A percentile compares a stretch with the other conserved stretches of the same genome.
Conservation (phyloP, 2,113 vertebrate species). For the Prochilodus magdalenae region DNA sequence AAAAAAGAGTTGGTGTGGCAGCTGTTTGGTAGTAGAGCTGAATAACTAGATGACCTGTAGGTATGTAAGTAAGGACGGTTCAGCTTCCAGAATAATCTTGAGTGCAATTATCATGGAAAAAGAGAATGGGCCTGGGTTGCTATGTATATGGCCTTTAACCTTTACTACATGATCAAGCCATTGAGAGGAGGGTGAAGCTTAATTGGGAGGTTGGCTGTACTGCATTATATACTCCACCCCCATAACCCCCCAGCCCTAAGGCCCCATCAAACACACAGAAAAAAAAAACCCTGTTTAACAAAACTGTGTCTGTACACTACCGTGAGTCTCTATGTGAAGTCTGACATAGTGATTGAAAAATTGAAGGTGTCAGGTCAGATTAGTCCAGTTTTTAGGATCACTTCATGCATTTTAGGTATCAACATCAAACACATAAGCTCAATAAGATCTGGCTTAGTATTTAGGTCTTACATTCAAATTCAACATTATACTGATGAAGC, state of each 20-base stretch:
- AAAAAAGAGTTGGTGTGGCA: background rate
- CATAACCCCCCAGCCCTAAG: constrained; percentile 20
- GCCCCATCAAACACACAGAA: constrained; percentile 30
- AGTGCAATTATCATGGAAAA: constrained; percentile 67
- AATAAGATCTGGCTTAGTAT: background rate
- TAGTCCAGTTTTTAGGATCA: too few species aligned
- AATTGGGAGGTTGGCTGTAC: constrained; percentile 72
- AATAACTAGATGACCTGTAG: background rate
- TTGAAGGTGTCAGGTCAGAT: too few species aligned
- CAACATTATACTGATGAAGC: too few species aligned
- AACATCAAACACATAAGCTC: constrained; percentile 23
- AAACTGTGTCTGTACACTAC: too few species aligned
- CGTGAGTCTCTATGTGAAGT: too few species aligned
- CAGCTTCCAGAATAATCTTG: constrained; percentile 10
- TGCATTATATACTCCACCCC: too few species aligned
- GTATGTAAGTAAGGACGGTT: background rate
- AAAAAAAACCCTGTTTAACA: too few species aligned
- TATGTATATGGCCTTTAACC: constrained; percentile 75
- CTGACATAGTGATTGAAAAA: too few species aligned
- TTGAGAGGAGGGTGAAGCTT: constrained; percentile 72
- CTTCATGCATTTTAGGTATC: too few species aligned
- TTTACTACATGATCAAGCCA: constrained; percentile 72
- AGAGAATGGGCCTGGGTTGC: constrained; percentile 70
- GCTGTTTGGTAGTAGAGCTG: background rate
- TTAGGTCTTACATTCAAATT: too few species aligned